Conservation (phyloP, 2,888 invertebrate species). For the Nycteola revayana region DNA sequence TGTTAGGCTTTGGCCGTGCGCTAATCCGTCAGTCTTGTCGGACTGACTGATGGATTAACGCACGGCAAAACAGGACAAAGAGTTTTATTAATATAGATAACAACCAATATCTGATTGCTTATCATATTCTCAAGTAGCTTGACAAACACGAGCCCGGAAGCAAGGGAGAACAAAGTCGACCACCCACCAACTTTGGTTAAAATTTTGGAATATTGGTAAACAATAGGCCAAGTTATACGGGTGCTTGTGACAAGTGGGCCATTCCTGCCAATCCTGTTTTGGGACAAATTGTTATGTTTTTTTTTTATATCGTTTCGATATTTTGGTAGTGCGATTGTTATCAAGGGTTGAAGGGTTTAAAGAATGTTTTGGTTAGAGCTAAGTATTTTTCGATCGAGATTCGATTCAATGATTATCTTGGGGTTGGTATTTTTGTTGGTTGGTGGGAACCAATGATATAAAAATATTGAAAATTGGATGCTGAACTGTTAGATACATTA, state of each 20-base stretch:
- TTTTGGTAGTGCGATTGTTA: not conserved
- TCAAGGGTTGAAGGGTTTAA: not conserved
- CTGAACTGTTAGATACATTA: no score
- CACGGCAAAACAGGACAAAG: no score
- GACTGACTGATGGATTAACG: no score
- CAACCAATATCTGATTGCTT: conserved; percentile 5
- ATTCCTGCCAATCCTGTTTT: conserved; percentile 35
- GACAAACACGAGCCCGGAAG: conserved; percentile 37
- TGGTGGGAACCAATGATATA: no score
- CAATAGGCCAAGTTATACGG: conserved; percentile 36
- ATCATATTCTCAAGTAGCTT: conserved; percentile 12
- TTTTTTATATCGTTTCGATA: not conserved
- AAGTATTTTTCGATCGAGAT: no score
- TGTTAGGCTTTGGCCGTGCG: no score
- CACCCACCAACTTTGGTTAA: conserved; percentile 34
- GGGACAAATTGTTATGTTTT: not conserved
- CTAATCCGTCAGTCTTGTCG: no score
- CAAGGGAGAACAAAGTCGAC: conserved; percentile 28
- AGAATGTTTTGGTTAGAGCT: no score
- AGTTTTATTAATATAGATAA: no score
- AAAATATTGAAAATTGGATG: no score
- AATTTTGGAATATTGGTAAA: conserved; percentile 32
- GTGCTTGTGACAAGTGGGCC: conserved; percentile 24
- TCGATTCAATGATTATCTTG: no score
- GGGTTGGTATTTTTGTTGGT: no score